Conservation (phyloP, 2,797 vertebrate genomes). For the Poliocrania exsul region DNA sequence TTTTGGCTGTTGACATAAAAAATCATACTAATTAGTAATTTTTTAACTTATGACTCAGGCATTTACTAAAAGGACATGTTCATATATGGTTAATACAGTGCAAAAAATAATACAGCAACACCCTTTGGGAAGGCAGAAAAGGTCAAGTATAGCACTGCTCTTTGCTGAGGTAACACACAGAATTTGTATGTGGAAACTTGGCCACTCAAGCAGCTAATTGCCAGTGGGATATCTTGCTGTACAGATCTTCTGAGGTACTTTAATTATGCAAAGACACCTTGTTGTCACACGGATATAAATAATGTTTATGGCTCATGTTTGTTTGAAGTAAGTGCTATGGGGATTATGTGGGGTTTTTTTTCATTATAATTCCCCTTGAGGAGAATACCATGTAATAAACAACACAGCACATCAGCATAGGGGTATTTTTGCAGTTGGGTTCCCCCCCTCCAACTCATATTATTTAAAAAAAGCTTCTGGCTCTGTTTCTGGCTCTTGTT, state of each 20-base stretch:
- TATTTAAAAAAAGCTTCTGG: constrained; percentile 31
- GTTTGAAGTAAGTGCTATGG: constrained; percentile 2
- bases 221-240: constrained; percentile 40
- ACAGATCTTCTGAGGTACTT: constrained; percentile 43
- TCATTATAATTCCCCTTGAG: not conserved
- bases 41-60: not conserved
- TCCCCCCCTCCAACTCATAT: not conserved
- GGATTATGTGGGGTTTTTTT: not conserved
- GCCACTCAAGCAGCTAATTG: constrained; percentile 56
- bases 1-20: not conserved
- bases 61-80: not conserved
- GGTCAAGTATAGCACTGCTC: constrained; percentile 5
- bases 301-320: not conserved
- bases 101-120: not conserved
- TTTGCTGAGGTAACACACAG: not conserved
- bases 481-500: constrained; percentile 18
- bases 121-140: constrained; percentile 25
- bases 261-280: constrained; percentile 61
- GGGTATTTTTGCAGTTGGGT: not conserved
- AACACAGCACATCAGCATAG: not conserved
- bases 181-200: constrained; percentile 17
- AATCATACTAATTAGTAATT: not conserved
- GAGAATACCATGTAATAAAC: not conserved
- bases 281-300: constrained; percentile 32
- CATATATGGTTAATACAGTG: not conserved